Evolutionary conservation across 2,797 vertebrate species (phyloP), one percentile per base, ranked within the genome.

Genomic region (Sebastes hubbsi): DNA sequence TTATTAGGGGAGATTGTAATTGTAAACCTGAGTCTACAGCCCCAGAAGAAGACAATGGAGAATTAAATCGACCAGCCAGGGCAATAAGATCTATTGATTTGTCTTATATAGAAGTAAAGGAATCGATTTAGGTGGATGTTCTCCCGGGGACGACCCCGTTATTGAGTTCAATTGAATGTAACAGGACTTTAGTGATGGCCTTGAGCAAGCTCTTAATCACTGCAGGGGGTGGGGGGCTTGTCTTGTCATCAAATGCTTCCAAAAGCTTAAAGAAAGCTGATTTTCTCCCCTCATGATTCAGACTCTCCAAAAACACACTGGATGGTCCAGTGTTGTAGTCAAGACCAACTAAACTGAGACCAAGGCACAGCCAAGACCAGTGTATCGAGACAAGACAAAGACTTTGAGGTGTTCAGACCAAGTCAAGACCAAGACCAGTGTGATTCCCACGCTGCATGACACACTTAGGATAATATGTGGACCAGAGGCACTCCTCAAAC

Each of bases 81-180:
- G 71, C 66, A 81, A 79, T 71, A 52, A 81, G 42, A 75, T 54
- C 49, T 71, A 91, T 89, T 74, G 88, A 92, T 90, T 65, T 32
- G 79, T 70, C 79, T 88, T 78, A 81, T 89, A 89, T 74, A 81
- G 69, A 84, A 82, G 61, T 42, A 75, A 65, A 81, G 63, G 11
- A 68, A 83, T 89, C 4, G 46, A 89, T 88, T 72, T 55, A 63
- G 76, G 34, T 66, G 78, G 58, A 72, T 67, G 72, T 77, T 67
- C 60, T 75, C 63, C 66, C 0, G 9, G 67, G 69, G 87, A 72
- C 38, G 24, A 72, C 55, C 58, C 22, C 3, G 22, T 75, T 78
- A 78, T 72, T 25, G 54, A 59, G 63, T 65, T 68, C n/a, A 78
- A 49, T 16, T 60, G 38, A 79, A 79, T n/a, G 54, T 64, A 70